Percentiles rank a stretch among this genome's conserved stretches.
Evolutionary conservation across 2,113 vertebrate species (phyloP).

Genomic region (Herpetotheres cachinnans): DNA sequence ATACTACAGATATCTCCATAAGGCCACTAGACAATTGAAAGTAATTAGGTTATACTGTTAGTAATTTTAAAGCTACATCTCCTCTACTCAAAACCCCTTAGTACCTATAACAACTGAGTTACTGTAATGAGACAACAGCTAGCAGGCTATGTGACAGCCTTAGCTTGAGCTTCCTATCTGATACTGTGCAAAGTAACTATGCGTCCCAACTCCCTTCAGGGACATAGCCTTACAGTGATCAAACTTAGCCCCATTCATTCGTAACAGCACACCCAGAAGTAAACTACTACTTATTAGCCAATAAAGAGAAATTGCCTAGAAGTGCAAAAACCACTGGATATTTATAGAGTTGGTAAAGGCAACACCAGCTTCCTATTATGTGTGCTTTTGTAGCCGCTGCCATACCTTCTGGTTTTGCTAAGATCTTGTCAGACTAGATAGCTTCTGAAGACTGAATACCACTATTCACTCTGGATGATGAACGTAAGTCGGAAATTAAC

Average conservation of each 20-base stretch:
- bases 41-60: background rate
- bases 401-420: background rate
- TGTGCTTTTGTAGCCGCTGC: background rate
- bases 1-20: constrained; percentile 98
- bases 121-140: background rate
- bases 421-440: background rate
- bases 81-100: background rate
- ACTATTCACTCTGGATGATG: background rate
- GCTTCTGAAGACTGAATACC: background rate
- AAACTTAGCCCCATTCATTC: background rate
- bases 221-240: background rate
- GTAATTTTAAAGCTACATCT: background rate
- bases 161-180: background rate
- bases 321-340: background rate
- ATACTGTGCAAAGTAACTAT: background rate
- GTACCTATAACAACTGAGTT: background rate
- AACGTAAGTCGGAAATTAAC: background rate
- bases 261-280: background rate
- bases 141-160: accelerated
- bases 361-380: background rate
- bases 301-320: background rate
- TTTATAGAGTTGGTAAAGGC: background rate
- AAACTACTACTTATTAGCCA: background rate
- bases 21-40: constrained; percentile 86
- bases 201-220: background rate